Conservation (phyloP, 2,888 invertebrate species). For the Drosophila ustulata region DNA sequence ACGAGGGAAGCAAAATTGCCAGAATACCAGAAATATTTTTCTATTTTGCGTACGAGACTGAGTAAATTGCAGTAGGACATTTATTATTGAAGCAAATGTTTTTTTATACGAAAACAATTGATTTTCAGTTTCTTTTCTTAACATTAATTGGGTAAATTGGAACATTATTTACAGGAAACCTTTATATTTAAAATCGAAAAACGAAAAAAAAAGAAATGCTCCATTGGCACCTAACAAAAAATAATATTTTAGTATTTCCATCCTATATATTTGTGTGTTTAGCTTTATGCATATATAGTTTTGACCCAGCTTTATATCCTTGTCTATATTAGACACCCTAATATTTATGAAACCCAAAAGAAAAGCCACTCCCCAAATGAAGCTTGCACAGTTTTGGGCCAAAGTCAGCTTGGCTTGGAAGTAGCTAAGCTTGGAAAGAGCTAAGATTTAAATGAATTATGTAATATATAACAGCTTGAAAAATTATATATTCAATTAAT, state of each 20-base stretch:
- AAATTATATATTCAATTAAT: conserved; percentile 27
- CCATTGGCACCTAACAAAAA: conserved; percentile 57
- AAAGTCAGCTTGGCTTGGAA: conserved; percentile 26
- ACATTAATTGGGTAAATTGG: conserved; percentile 41
- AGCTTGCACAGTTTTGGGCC: conserved; percentile 46
- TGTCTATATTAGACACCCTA: conserved; percentile 80
- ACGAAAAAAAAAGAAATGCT: conserved; percentile 50
- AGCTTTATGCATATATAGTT: conserved; percentile 56
- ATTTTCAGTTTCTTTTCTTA: conserved; percentile 39
- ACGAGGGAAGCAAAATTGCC: conserved; percentile 65
- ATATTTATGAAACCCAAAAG: conserved; percentile 52
- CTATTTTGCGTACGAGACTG: conserved; percentile 75
- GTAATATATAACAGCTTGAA: conserved; percentile 18
- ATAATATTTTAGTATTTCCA: conserved; percentile 43
- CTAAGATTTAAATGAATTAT: conserved; percentile 19
- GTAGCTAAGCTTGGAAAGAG: conserved; percentile 23
- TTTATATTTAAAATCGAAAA: conserved; percentile 40
- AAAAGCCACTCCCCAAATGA: conserved; percentile 21
- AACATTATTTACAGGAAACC: conserved; percentile 63
- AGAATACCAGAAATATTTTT: conserved; percentile 63
- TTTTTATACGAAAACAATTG: conserved; percentile 31
- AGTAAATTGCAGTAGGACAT: conserved; percentile 62
- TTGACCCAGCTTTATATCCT: conserved; percentile 69
- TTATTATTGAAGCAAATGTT: conserved; percentile 44
- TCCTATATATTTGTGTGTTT: conserved; percentile 51